These are phyloP conservation scores for Rana temporaria DNA, from an alignment of 2,113 vertebrate genomes.

Conservation along the genomic window DNA sequence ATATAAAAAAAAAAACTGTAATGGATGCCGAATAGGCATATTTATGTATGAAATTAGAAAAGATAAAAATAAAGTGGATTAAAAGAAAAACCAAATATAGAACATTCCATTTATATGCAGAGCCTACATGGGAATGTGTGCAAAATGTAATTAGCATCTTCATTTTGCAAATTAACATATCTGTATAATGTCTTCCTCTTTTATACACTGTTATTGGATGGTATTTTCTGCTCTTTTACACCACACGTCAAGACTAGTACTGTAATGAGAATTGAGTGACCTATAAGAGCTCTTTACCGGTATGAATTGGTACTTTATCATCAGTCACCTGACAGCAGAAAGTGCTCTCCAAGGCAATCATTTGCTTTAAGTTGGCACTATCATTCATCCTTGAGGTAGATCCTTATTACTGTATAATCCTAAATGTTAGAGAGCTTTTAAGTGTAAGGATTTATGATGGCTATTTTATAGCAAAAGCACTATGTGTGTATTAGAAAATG, in stretches of 20 bases:
- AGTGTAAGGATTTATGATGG: too few species aligned
- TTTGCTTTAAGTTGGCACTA: not conserved
- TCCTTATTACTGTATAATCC: not conserved
- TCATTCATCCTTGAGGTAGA: not conserved
- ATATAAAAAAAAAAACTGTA: too few species aligned
- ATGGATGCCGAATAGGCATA: too few species aligned
- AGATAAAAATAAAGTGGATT: too few species aligned
- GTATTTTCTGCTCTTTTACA: conserved; percentile 10
- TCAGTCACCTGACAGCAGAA: conserved; percentile 27
- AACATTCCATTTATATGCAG: not conserved
- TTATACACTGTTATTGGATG: not conserved
- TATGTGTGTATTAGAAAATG: too few species aligned
- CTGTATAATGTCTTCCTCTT: not conserved
- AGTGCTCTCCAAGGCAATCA: conserved; percentile 4
- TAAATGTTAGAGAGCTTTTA: not conserved
- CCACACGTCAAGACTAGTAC: not conserved
- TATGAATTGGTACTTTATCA: conserved; percentile 16
- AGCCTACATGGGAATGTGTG: not conserved
- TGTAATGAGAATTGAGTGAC: not conserved
- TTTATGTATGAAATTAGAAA: too few species aligned
- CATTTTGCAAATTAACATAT: conserved; percentile 5
- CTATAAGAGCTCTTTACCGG: not conserved
- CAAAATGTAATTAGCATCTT: conserved; percentile 25
- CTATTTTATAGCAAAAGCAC: too few species aligned
- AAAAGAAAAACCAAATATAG: too few species aligned